A percentile compares a stretch with the other conserved stretches of the same genome.
Evolutionary conservation across 2,113 vertebrate species (phyloP).

Genomic region (Notarius lentiginosus): DNA sequence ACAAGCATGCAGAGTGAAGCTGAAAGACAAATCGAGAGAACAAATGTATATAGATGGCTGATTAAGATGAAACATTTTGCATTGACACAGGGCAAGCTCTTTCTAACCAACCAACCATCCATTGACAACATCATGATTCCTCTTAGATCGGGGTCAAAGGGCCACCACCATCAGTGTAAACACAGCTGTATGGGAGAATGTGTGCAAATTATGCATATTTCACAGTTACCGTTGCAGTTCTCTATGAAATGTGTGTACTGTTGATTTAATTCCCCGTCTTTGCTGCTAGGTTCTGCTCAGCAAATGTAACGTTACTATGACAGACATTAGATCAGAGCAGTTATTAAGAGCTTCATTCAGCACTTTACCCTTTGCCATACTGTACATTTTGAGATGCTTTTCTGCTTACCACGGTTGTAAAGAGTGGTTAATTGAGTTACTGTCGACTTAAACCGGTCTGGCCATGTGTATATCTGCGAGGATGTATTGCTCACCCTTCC

Average conservation of each 20-base stretch:
- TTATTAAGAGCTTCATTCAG: background rate
- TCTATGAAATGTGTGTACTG: conserved; percentile 9
- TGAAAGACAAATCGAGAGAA: background rate
- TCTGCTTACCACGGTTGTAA: no score
- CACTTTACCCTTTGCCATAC: background rate
- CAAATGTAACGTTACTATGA: background rate
- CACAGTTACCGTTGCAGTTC: conserved; percentile 3
- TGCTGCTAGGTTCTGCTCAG: conserved; percentile 30
- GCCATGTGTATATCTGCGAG: background rate
- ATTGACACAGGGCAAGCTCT: background rate
- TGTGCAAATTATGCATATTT: background rate
- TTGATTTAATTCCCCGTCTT: conserved; percentile 31
- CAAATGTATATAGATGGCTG: background rate
- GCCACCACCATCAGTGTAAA: background rate
- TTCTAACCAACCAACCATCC: background rate
- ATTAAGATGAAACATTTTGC: conserved; percentile 4
- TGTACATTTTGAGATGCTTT: background rate
- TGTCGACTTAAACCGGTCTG: background rate
- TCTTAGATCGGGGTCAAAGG: background rate
- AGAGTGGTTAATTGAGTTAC: background rate
- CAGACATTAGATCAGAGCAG: background rate
- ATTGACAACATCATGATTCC: background rate
- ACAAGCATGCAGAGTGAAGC: background rate
- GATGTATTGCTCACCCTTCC: background rate
- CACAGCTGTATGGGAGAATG: background rate